Evolutionary conservation across 2,888 invertebrate species (phyloP).

Genomic region (Melikaiella ostensackeni): DNA sequence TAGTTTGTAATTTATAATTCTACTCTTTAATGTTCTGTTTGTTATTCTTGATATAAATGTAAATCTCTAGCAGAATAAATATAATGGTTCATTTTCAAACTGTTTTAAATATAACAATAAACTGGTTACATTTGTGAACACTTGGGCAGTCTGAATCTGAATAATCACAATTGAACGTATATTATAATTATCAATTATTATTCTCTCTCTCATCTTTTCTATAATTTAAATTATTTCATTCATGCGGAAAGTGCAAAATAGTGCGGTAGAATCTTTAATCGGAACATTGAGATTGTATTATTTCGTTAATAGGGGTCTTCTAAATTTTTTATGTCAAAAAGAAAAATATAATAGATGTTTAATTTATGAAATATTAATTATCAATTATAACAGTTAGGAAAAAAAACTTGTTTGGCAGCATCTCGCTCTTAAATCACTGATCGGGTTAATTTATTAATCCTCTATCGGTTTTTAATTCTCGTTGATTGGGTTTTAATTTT

Average conservation of each 20-base stretch:
- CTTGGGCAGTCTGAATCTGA: constrained; percentile 74
- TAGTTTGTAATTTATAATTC: not conserved
- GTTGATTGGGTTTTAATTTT: not conserved
- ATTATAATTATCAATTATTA: constrained; percentile 6
- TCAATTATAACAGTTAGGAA: not conserved
- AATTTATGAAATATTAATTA: not conserved
- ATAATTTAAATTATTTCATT: not conserved
- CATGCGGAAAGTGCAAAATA: constrained; percentile 28
- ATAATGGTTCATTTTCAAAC: constrained; percentile 42
- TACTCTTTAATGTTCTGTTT: not conserved
- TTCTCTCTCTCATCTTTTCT: no score
- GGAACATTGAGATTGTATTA: constrained; percentile 22
- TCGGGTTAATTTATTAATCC: not conserved
- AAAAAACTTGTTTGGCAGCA: not conserved
- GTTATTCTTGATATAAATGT: constrained; percentile 19
- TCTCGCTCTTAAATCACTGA: not conserved
- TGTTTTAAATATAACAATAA: constrained; percentile 41
- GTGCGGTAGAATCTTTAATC: constrained; percentile 17
- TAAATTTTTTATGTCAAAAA: not conserved
- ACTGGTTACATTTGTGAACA: constrained; percentile 70
- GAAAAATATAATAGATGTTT: not conserved
- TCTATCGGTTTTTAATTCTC: not conserved
- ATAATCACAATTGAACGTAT: constrained; percentile 54
- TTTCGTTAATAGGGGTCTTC: not conserved
- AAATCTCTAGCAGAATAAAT: constrained; percentile 45